A percentile compares a stretch with the other conserved stretches of the same genome.
Conservation (phyloP, 2,797 vertebrate species). For the Coregonus ussuriensis region DNA sequence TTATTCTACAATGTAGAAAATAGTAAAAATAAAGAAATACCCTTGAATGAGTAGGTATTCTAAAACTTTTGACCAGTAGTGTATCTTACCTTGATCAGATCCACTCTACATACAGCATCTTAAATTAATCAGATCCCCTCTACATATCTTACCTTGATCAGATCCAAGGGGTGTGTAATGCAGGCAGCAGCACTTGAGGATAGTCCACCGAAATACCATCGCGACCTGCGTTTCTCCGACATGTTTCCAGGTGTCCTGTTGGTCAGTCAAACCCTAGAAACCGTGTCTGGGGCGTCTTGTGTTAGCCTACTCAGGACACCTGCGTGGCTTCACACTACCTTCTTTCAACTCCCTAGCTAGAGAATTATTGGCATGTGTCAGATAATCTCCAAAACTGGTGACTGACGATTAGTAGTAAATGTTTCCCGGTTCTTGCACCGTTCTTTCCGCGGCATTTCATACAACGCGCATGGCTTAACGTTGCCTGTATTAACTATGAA, state of each 20-base stretch:
- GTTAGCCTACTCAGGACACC: not conserved
- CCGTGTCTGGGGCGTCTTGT: not conserved
- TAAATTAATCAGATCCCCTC: not conserved
- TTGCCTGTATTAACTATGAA: not conserved
- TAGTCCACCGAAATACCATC: conserved; percentile 85
- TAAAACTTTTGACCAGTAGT: too few species aligned
- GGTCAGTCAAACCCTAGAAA: not conserved
- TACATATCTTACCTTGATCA: conserved; percentile 77
- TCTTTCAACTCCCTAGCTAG: not conserved
- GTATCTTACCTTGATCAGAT: too few species aligned
- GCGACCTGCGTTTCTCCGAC: conserved; percentile 73
- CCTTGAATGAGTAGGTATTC: too few species aligned
- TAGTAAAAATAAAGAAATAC: too few species aligned
- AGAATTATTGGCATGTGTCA: conserved; percentile 3
- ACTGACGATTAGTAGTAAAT: conserved; percentile 4
- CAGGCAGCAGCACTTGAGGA: conserved; percentile 80
- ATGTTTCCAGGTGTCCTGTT: conserved; percentile 46
- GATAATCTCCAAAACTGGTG: conserved; percentile 4
- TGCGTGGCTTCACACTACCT: conserved; percentile 3
- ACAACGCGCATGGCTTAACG: not conserved
- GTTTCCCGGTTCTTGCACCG: not conserved
- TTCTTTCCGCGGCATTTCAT: too few species aligned
- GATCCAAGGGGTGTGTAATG: conserved; percentile 84
- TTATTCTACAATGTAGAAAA: too few species aligned
- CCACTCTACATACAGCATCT: too few species aligned